phyloP scores from a whole-genome alignment of 2,113 vertebrate genomes.

The Leucopsar rothschildi region DNA sequence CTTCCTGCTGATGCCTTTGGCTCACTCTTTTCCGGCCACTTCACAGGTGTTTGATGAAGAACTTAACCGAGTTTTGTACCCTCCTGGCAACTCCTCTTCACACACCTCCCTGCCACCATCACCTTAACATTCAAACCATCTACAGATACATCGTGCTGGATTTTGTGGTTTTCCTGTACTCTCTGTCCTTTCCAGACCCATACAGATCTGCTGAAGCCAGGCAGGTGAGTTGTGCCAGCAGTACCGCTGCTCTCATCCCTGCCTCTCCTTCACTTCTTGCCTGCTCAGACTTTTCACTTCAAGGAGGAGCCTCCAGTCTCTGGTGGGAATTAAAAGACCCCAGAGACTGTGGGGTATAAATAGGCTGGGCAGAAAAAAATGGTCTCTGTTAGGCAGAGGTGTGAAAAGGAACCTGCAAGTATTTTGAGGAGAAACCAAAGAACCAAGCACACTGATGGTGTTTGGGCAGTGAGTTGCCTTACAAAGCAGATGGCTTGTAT shows the following conservation, averaged over 20 bases:
- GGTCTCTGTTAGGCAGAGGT: neutral
- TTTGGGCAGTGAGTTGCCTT: neutral
- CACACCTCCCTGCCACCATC: neutral
- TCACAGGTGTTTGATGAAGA: neutral
- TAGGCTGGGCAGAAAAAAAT: neutral
- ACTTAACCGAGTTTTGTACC: neutral
- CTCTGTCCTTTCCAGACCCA: neutral
- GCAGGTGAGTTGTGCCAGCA: neutral
- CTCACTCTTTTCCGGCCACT: neutral
- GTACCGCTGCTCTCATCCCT: neutral
- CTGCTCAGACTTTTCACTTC: neutral
- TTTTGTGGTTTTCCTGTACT: neutral
- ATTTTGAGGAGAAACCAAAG: neutral
- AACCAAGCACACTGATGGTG: fast-evolving
- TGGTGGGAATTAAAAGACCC: neutral
- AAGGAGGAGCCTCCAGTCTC: neutral
- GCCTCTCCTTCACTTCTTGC: neutral
- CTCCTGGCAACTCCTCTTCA: neutral
- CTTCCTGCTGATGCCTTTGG: neutral
- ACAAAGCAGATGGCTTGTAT: neutral
- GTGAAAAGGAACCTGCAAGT: neutral
- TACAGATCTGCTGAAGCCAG: neutral
- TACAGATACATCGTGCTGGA: neutral
- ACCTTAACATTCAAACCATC: neutral
- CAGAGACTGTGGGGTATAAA: neutral